phyloP scores from a whole-genome alignment of 1,140 invertebrate species.

The Neodiprion lecontei region DNA sequence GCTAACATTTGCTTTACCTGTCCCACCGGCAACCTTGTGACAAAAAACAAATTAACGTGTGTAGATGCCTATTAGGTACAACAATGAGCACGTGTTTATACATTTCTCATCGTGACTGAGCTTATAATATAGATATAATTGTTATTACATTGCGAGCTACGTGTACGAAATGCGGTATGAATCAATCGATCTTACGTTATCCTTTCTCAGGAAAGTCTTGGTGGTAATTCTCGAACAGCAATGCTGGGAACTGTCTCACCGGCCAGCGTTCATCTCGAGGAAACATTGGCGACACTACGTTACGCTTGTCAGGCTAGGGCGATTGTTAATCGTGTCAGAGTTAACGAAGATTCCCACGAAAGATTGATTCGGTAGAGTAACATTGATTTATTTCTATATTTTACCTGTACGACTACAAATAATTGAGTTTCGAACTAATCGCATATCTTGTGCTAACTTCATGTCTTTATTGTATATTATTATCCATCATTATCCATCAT shows the following conservation, averaged over 20 bases:
- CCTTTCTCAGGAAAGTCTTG: conserved; percentile 67
- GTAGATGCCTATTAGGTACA: too few species aligned
- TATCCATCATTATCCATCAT: neutral
- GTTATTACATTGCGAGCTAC: too few species aligned
- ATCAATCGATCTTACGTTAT: too few species aligned
- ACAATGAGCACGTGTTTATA: too few species aligned
- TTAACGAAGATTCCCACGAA: conserved; percentile 82
- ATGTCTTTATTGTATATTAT: neutral
- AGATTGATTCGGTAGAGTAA: conserved; percentile 62
- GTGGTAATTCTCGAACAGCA: conserved; percentile 71
- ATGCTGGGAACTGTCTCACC: conserved; percentile 81
- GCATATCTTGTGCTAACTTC: neutral
- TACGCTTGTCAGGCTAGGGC: conserved; percentile 89
- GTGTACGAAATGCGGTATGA: too few species aligned
- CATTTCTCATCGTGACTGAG: too few species aligned
- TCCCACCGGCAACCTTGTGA: too few species aligned
- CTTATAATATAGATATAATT: too few species aligned
- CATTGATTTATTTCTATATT: conserved; percentile 8
- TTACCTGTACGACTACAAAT: neutral
- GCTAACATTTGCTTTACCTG: too few species aligned
- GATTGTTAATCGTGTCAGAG: conserved; percentile 81
- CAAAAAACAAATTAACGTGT: too few species aligned
- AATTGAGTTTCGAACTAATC: neutral
- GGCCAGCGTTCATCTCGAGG: conserved; percentile 78
- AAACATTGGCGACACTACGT: conserved; percentile 83